These are phyloP conservation scores for Epirrhoe tristata DNA, from an alignment of 2,888 invertebrate species.

Conservation along the genomic window DNA sequence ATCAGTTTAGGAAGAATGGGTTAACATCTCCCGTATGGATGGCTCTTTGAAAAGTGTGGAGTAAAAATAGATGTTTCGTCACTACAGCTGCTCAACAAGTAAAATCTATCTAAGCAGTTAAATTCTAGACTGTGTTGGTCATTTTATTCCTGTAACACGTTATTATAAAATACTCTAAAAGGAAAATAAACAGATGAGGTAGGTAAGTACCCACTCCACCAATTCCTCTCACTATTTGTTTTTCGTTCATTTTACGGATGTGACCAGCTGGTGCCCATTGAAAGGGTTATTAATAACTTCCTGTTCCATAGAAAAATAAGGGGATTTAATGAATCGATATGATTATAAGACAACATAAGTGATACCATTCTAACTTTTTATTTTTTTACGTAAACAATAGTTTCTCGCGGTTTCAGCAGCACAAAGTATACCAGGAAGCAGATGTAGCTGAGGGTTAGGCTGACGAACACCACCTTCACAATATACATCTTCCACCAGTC, in stretches of 20 bases:
- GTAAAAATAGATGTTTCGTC: constrained; percentile 40
- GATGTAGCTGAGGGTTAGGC: constrained; percentile 85
- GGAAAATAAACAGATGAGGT: not conserved
- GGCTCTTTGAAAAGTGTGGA: constrained; percentile 21
- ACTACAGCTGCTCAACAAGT: constrained; percentile 19
- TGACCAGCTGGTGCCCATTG: constrained; percentile 50
- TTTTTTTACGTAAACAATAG: constrained; percentile 73
- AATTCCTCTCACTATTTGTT: constrained; percentile 51
- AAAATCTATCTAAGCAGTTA: not conserved
- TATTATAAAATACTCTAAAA: not conserved
- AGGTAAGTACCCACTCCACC: constrained; percentile 16
- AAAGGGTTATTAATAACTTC: constrained; percentile 48
- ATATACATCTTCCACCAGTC: constrained; percentile 90
- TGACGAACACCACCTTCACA: constrained; percentile 86
- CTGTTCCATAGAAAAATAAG: constrained; percentile 42
- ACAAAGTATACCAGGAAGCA: constrained; percentile 88
- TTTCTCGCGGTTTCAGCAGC: constrained; percentile 87
- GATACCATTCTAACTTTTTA: constrained; percentile 43
- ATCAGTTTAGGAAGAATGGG: constrained; percentile 56
- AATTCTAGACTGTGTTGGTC: not conserved
- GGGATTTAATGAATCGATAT: constrained; percentile 41
- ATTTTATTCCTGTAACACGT: not conserved
- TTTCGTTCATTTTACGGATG: constrained; percentile 51
- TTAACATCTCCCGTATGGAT: constrained; percentile 57
- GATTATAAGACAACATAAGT: constrained; percentile 39